Percentiles rank a stretch among this genome's conserved stretches.
These are phyloP conservation scores for Notothenia rossii DNA, from an alignment of 2,113 vertebrate genomes.

Conservation along the genomic window DNA sequence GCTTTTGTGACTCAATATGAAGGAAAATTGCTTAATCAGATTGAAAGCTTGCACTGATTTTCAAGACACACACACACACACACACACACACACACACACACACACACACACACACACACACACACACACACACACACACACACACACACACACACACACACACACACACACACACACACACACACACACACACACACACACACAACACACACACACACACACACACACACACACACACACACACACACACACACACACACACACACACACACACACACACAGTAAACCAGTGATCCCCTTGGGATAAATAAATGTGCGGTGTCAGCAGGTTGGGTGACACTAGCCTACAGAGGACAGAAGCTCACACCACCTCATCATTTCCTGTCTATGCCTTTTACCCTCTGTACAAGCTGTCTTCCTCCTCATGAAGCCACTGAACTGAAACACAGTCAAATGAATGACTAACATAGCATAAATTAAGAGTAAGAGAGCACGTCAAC, in stretches of 20 bases:
- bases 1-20: background rate
- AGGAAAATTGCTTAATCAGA: conserved; percentile 35
- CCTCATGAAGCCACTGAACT: conserved; percentile 29
- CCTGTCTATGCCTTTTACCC: conserved; percentile 36
- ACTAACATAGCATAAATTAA: conserved; percentile 2
- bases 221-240: no score
- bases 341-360: conserved; percentile 68
- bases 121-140: background rate
- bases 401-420: conserved; percentile 9
- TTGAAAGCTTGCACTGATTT: conserved; percentile 32
- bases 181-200: no score
- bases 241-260: rapidly evolving
- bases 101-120: conserved; percentile 35
- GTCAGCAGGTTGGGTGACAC: conserved; percentile 75
- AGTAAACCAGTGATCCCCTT: conserved; percentile 61
- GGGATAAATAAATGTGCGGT: conserved; percentile 52
- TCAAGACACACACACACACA: background rate
- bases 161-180: conserved; percentile 7
- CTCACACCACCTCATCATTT: conserved; percentile 50
- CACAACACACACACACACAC: no score
- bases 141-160: conserved; percentile 6
- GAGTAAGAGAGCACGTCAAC: conserved; percentile 12
- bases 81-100: background rate
- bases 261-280: conserved; percentile 6
- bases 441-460: conserved; percentile 41